Conservation (phyloP, 2,888 invertebrate genomes). For the Lithophane ornitopus region DNA sequence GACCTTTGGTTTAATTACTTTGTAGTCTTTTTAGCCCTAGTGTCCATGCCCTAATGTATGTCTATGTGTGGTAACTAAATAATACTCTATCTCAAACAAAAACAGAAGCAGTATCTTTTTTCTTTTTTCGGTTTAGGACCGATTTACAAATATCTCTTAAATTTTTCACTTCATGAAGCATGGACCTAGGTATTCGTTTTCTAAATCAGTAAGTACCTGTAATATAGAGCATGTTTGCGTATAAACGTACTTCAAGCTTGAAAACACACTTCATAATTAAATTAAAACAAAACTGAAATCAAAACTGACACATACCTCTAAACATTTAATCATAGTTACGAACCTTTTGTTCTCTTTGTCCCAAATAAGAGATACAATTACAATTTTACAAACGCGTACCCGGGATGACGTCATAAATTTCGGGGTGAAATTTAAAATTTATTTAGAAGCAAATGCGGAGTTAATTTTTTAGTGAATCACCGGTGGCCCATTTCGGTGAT, state of each 20-base stretch:
- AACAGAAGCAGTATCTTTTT: no score
- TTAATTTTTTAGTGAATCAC: slow-evolving; percentile 84
- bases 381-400: slow-evolving; percentile 69
- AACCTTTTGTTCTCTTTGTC: slow-evolving; percentile 79
- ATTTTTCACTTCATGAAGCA: no score
- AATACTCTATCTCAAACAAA: no score
- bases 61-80: no score
- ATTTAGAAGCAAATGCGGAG: slow-evolving; percentile 84
- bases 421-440: slow-evolving; percentile 83
- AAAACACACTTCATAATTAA: slow-evolving; percentile 49
- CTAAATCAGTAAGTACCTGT: no score
- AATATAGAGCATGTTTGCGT: neutral
- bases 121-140: no score
- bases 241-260: neutral
- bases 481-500: slow-evolving; percentile 80
- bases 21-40: no score
- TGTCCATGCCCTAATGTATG: no score
- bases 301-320: slow-evolving; percentile 53
- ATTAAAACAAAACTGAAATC: slow-evolving; percentile 55
- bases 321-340: slow-evolving; percentile 75
- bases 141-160: no score
- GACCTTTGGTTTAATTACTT: neutral
- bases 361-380: slow-evolving; percentile 83
- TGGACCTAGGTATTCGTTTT: no score
- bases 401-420: slow-evolving; percentile 82